Evolutionary conservation across 2,797 vertebrate species (phyloP), one percentile per base, ranked within the genome.

Genomic region (Tadarida brasiliensis): DNA sequence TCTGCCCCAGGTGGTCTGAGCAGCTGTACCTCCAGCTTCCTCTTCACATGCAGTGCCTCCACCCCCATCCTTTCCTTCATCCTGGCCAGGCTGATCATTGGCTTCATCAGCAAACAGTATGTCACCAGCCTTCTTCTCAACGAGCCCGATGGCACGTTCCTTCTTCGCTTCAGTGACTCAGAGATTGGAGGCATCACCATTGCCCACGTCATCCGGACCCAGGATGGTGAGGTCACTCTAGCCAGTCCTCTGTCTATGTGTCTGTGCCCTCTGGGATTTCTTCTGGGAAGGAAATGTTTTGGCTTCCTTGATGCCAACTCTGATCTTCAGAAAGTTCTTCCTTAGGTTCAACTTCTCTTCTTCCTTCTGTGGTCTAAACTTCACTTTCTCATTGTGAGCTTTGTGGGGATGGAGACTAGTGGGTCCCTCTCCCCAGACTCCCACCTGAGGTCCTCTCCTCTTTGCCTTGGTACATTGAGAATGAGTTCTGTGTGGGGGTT

Each of bases 151-250:
- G 99, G 99, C 47, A 99, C 99, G 0, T 99, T 99, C 98, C 98
- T 99, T 94, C 99, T 99, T 12, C 99, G 99, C 96, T 99, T 99
- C 97, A 99, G 99, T n/a, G 99, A 99, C 98, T 99, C 99, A 0
- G 99, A 99, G 98, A 99, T 99, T 0, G 99, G 99, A 2, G 99
- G 99, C 57, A 99, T 99, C 98, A 99, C 99, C 56, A 99, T 99
- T 3, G 99, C 99, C 51, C 99, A 99, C 3, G 99, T 99, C 81
- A 98, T 98, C 44, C 97, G 97, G 71, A 97, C 97, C 93, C 97
- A 97, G 91, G 98, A 99, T 2, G 98, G 98, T 99, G 97, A 97
- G 98, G 57, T 90, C 81, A 65, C 93, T 77, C 65, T 68, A 70
- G 82, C 54, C 86, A 61, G 54, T 65, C 49, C 49, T 84, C 70